Base-by-base conservation (phyloP, 2,797 vertebrate species). In the Channallabes apus region DNA sequence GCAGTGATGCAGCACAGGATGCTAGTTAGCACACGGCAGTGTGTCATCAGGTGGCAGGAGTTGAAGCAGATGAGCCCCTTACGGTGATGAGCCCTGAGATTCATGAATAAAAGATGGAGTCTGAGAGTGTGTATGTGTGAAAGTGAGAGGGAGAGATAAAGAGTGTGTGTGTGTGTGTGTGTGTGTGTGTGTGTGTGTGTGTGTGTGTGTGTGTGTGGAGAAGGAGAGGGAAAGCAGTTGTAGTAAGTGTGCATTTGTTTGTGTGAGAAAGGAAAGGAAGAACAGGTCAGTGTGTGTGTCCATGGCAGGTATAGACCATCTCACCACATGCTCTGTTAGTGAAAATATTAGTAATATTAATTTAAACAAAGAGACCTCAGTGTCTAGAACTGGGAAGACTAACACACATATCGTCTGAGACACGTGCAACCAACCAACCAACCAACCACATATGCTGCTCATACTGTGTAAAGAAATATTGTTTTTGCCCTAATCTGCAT, bases 51-150 rank as follows among this genome's bases (percentile, higher is more conserved):
- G 86, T 88, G 89, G 76, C 71, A 88, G 84, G 89, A 92, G 89
- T 90, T 87, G 88, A 86, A 90, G 89, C 84, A 87, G 85, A 88
- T 89, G 80, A 82, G 51, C 65, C 65, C 67, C 56, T 29, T 86
- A 87, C 86, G 64, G 88, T 85, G 90, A 91, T 87, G 91, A 90
- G 83, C 88, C 73, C 82, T 82, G 86, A 82, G 85, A 78, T 71
- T 89, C 90, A 92, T 93, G 86, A 92, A 93, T 93, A 91, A 93
- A 92, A 92, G 88, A 92, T 92, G 80, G 84, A 76, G 32, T 61
- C 80, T 84, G 78, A 84, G 82, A 78, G 65, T 58, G 73, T 56
- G 67, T 35, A 61, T 75, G 82, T 62, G 11, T 68, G 69, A 80
- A 61, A 61, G 56, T 15, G 76, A 58, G 75, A 35, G 54, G 27